Base-by-base conservation (phyloP, 64 coral and sea anemone species). In the Pocillopora damicornis region DNA sequence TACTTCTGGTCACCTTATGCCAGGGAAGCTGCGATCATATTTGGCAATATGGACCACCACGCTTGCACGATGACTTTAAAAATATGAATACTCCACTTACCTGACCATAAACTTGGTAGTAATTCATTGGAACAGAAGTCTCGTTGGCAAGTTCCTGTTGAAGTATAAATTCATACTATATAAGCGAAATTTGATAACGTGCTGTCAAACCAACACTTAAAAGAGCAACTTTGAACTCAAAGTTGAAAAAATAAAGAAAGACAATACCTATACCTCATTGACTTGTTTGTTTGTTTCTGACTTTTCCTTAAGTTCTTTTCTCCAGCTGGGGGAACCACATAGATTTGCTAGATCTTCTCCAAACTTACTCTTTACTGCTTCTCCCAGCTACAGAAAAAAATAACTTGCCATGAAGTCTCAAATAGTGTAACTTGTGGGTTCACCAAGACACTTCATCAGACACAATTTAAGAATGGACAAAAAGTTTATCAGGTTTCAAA, bases 101-200 rank as follows among this genome's bases (percentile, higher is more conserved):
- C 95, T 98, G 91, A 14, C 92, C 92, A 81, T 92, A 98, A 10
- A 89, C 95, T 86, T 94, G 92, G 60, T 98, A 98, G 64, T 94
- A 98, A 61, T 79, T 94, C 95, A 98, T 98, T 42, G 95, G 89
- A 58, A 87, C 42, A 59, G 95, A 88, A 22, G 81, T 77, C 51
- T 88, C 95, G 45, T 69, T 89, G 45, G 92, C 86, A 58, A 98
- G 77, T 71, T 94, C 90, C 95, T 98, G 56, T 30, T 75, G 7
- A 87, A 87, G 4, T 6, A 56, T 7, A 59, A 76, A 17, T 13
- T 67, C 61, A 30, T 77, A 10, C 30, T 9, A 77, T 18, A 22
- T 23, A 34, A 20, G 30, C 23, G 1, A 73, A 51, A 4, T 51
- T 51, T 51, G 42, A 51, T 51, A 2, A 51, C 0, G 42, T 51